phyloP scores from a whole-genome alignment of 2,797 vertebrate genomes.

The Chaunax sp. region DNA sequence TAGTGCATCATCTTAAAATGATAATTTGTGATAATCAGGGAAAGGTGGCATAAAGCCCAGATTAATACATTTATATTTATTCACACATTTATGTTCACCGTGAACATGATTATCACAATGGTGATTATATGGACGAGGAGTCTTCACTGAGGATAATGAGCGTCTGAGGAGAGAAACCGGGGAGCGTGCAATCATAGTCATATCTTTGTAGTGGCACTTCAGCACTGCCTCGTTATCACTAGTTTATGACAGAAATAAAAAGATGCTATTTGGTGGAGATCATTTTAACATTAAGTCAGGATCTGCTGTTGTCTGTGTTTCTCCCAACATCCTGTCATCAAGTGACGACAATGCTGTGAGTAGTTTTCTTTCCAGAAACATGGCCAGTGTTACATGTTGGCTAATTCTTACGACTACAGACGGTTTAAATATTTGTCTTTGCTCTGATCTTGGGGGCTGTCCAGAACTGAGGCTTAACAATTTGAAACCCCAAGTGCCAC shows the following conservation, averaged over 20 bases:
- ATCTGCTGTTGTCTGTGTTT: conserved; percentile 4
- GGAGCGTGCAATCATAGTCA: conserved; percentile 54
- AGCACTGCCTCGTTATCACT: conserved; percentile 65
- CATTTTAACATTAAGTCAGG: conserved; percentile 36
- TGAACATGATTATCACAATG: neutral
- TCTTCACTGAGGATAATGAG: conserved; percentile 56
- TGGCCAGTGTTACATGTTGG: neutral
- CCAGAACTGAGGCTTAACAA: no score
- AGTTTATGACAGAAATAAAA: conserved; percentile 66
- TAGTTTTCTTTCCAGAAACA: neutral
- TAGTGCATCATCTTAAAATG: no score
- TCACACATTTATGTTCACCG: conserved; percentile 3
- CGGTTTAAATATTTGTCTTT: neutral
- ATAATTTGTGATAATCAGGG: neutral
- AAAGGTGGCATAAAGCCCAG: neutral
- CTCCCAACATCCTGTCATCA: neutral
- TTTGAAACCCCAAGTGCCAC: no score
- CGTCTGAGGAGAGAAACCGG: conserved; percentile 36
- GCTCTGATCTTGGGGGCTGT: no score
- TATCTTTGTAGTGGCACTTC: conserved; percentile 58
- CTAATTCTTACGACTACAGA: no score
- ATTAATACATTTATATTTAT: neutral
- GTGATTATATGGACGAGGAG: conserved; percentile 43
- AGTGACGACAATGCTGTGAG: neutral
- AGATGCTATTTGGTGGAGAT: conserved; percentile 51